A percentile compares a stretch with the other conserved stretches of the same genome.
These are phyloP conservation scores for Knipowitschia caucasica DNA, from an alignment of 2,797 vertebrate genomes.

Conservation along the genomic window DNA sequence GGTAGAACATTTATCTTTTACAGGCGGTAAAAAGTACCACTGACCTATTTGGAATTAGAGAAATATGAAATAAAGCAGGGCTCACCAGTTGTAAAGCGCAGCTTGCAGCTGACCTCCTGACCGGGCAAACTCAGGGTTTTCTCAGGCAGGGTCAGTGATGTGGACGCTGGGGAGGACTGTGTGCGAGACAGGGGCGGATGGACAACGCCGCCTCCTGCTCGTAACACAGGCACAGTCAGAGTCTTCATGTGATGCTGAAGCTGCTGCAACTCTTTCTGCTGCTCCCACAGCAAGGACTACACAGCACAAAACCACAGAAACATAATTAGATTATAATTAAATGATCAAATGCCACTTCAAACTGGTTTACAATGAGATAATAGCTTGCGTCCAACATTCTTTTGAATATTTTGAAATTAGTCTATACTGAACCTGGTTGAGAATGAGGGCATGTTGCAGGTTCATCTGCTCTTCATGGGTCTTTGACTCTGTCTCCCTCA, in stretches of 20 bases:
- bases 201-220: slow-evolving; percentile 28
- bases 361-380: neutral
- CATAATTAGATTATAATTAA: neutral
- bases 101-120: slow-evolving; percentile 84
- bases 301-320: neutral
- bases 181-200: slow-evolving; percentile 88
- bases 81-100: slow-evolving; percentile 61
- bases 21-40: no score
- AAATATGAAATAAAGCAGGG: neutral
- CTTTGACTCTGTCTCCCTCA: slow-evolving; percentile 68
- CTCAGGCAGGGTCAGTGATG: slow-evolving; percentile 80
- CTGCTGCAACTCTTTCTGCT: slow-evolving; percentile 86
- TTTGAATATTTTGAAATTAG: neutral
- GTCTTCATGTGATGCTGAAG: slow-evolving; percentile 83
- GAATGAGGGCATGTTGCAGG: slow-evolving; percentile 77
- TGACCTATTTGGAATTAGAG: no score
- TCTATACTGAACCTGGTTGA: slow-evolving; percentile 67
- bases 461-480: slow-evolving; percentile 73
- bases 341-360: neutral
- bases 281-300: slow-evolving; percentile 88
- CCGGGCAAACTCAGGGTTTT: slow-evolving; percentile 73
- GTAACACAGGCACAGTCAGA: slow-evolving; percentile 76
- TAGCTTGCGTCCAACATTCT: slow-evolving; percentile 50
- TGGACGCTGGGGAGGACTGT: slow-evolving; percentile 90
- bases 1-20: no score